Base-by-base conservation (phyloP, 2,113 vertebrate genomes). In the Mastomys natalensis region DNA sequence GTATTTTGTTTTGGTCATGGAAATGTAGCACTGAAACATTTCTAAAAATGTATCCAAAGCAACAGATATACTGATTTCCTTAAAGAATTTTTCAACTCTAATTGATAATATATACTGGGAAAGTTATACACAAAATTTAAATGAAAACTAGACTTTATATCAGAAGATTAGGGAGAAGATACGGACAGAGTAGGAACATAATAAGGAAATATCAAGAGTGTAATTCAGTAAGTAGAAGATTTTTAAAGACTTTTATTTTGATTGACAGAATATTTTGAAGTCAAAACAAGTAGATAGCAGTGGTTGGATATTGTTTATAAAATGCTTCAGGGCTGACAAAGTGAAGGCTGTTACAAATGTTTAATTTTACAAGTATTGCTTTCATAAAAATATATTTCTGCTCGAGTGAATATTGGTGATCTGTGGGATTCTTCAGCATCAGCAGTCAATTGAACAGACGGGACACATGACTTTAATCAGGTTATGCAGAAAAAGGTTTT, bases 401-500 rank as follows among this genome's bases (percentile, higher is more conserved):
- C 53, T 70, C 11, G 53, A 77, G 70, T 95, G 95, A 76, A 91
- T 74, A 91, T 84, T n/a, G 86, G 48, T 74, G 55, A 17, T 43
- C 24, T 66, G 16, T 31, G 72, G 73, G 81, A 73, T 90, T 77
- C 68, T 62, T 74, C 48, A 94, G 53, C 77, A 88, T 70, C 1
- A 0, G 66, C 90, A 89, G 62, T 93, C 91, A 96, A 80, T 58
- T 95, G 96, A 95, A 82, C 76, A 97, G 81, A 95, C 3, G 0
- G 73, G 40, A 73, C 26, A 40, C 31, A 31, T 19, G 22, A 68
- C 45, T 95, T 91, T 96, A 95, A 96, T 93, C 90, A 72, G 86
- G 89, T 78, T 97, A 90, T n/a, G 16, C 19, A 48, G 93, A 91
- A 70, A 64, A 94, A 95, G 89, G 74, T 74, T 95, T 94, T 87